Conservation (phyloP, 2,113 vertebrate genomes). For the Ailurus styani region DNA sequence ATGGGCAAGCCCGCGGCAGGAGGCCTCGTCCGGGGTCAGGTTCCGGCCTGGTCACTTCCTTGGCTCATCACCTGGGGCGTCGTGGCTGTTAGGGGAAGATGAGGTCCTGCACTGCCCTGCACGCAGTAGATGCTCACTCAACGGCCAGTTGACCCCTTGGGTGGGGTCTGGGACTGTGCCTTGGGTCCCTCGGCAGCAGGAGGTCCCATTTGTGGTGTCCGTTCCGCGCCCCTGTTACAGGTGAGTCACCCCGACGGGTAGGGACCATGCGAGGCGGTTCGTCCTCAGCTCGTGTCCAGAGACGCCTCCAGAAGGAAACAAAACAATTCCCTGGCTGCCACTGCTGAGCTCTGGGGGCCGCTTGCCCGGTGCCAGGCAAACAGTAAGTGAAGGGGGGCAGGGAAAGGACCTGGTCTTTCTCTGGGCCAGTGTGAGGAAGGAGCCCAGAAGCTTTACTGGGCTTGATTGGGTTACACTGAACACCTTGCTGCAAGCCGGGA, state of each 20-base stretch:
- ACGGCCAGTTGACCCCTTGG: neutral
- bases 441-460: fast-evolving
- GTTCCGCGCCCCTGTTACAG: neutral
- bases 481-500: fast-evolving
- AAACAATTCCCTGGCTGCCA: neutral
- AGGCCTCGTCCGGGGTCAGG: neutral
- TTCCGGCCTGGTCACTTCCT: no score
- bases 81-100: neutral
- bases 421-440: neutral
- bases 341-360: neutral
- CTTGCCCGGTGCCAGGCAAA: neutral
- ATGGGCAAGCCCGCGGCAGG: neutral
- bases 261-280: neutral
- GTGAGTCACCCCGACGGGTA: fast-evolving
- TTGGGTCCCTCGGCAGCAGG: neutral
- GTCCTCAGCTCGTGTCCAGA: neutral
- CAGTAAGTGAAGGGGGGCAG: fast-evolving
- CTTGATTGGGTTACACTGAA: no score
- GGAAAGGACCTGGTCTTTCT: neutral
- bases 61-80: fast-evolving
- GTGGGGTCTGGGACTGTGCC: neutral
- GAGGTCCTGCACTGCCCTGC: neutral
- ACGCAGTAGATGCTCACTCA: neutral
- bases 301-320: neutral
- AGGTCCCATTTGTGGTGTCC: neutral